Evolutionary conservation across 1,140 invertebrate genomes (phyloP).

Genomic region (Dysdera silvatica): DNA sequence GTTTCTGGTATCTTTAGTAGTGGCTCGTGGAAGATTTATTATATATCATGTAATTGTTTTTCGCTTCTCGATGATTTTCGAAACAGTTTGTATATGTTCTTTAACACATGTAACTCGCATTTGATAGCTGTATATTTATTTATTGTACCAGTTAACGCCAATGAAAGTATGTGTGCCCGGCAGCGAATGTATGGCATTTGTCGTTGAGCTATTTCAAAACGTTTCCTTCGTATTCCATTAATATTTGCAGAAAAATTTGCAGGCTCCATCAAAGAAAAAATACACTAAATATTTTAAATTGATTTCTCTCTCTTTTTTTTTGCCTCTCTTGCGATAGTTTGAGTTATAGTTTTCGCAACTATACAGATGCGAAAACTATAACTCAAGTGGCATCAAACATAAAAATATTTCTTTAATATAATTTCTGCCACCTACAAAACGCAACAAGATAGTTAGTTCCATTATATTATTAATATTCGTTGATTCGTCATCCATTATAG

Average conservation of each 20-base stretch:
- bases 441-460: background rate
- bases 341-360: background rate
- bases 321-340: too few relatives aligned
- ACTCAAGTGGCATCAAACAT: background rate
- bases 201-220: background rate
- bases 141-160: background rate
- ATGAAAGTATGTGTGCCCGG: background rate
- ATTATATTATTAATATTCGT: background rate
- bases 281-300: background rate
- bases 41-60: background rate
- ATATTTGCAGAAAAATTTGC: background rate
- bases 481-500: background rate
- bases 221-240: too few relatives aligned
- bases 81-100: background rate
- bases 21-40: background rate
- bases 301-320: background rate
- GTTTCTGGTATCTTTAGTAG: background rate
- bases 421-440: background rate
- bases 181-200: background rate
- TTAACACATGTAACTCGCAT: background rate
- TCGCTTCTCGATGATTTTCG: background rate
- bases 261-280: background rate
- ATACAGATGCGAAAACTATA: too few relatives aligned
- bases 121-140: background rate
- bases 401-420: background rate